Conservation (phyloP, 92 coral and sea anemone species). For the Phenganax stokvisi region DNA sequence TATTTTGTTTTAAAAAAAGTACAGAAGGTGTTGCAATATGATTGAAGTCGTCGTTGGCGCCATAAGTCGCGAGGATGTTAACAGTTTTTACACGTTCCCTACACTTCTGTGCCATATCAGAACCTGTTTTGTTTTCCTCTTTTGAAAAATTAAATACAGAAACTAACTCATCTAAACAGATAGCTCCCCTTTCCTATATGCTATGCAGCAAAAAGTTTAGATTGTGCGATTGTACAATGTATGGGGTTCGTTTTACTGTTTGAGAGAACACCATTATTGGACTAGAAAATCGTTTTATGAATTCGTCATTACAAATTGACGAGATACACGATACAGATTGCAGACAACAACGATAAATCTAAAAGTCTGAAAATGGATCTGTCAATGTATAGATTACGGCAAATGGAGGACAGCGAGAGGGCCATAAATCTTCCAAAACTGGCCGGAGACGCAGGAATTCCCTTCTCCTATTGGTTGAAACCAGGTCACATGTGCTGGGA, state of each 20-base stretch:
- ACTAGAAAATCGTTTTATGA: not conserved
- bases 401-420: slow-evolving; percentile 15
- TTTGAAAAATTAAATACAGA: not conserved
- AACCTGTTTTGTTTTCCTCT: not conserved
- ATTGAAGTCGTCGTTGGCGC: slow-evolving; percentile 30
- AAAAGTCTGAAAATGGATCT: slow-evolving; percentile 29
- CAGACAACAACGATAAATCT: slow-evolving; percentile 26
- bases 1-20: not conserved
- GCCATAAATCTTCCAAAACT: slow-evolving; percentile 38
- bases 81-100: slow-evolving; percentile 21
- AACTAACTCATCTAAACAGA: not conserved
- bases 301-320: slow-evolving; percentile 3
- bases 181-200: not conserved
- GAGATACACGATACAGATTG: not conserved
- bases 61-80: slow-evolving; percentile 15
- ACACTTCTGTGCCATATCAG: slow-evolving; percentile 10
- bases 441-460: slow-evolving; percentile 49
- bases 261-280: not conserved
- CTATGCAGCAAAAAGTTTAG: not conserved
- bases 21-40: slow-evolving; percentile 19
- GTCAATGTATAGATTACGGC: slow-evolving; percentile 35
- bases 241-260: not conserved
- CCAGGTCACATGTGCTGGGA: slow-evolving; percentile 66
- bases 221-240: not conserved
- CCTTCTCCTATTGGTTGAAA: slow-evolving; percentile 61